Conservation (phyloP, 1,140 invertebrate genomes). For the Eupristina koningsbergeri region DNA sequence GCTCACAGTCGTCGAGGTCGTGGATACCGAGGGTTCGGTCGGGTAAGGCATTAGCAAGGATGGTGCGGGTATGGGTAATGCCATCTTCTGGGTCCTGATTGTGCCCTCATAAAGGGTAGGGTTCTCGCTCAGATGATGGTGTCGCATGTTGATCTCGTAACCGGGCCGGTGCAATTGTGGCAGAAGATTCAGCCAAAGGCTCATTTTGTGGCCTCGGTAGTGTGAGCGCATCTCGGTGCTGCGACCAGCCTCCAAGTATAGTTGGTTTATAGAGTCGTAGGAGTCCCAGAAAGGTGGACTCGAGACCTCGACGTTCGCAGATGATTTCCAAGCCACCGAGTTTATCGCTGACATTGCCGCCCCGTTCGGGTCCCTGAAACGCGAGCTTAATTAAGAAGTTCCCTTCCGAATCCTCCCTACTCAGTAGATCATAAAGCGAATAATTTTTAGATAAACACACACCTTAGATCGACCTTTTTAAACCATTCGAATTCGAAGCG, state of each 20-base stretch:
- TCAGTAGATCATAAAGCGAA: too few relatives aligned
- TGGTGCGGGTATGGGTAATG: conserved; percentile 74
- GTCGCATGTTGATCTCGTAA: conserved; percentile 84
- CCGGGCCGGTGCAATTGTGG: conserved; percentile 88
- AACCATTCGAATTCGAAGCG: too few relatives aligned
- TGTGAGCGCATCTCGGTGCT: conserved; percentile 84
- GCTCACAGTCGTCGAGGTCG: neutral
- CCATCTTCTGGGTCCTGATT: conserved; percentile 80
- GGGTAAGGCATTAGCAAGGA: conserved; percentile 70
- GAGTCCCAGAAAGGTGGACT: conserved; percentile 87
- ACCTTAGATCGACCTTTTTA: too few relatives aligned
- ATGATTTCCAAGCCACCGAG: conserved; percentile 52
- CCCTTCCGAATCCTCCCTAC: neutral
- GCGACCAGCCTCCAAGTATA: conserved; percentile 86
- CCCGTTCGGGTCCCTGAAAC: conserved; percentile 80
- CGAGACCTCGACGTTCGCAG: conserved; percentile 52
- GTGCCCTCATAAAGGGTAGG: conserved; percentile 81
- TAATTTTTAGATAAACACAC: too few relatives aligned
- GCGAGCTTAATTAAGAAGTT: neutral
- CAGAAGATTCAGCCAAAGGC: conserved; percentile 92
- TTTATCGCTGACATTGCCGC: conserved; percentile 56
- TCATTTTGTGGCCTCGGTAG: conserved; percentile 91
- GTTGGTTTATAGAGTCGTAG: conserved; percentile 90
- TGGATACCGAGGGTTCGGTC: conserved; percentile 69
- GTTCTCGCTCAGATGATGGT: conserved; percentile 83